These are phyloP conservation scores for Neosilurus mollespiculum DNA, from an alignment of 2,797 vertebrate species.

Conservation along the genomic window DNA sequence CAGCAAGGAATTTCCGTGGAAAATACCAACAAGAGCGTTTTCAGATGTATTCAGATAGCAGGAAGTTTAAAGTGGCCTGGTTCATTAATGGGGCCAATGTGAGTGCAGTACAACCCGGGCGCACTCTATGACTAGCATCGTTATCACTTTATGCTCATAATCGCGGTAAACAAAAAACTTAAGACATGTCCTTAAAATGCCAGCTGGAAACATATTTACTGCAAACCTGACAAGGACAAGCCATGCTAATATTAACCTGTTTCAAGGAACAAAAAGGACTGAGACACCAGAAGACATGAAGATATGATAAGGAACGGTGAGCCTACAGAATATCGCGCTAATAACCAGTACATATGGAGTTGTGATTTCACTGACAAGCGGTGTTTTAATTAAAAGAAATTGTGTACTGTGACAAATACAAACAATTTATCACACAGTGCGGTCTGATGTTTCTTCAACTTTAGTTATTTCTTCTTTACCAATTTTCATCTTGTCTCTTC, in stretches of 20 bases:
- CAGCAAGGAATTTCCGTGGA: too few relatives aligned
- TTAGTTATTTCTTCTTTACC: background rate
- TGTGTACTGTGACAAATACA: background rate
- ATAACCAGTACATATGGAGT: background rate
- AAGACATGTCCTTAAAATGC: conserved; percentile 24
- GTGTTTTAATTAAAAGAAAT: background rate
- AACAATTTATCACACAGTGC: background rate
- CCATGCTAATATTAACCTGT: background rate
- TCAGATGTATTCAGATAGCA: too few relatives aligned
- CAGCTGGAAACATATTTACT: conserved; percentile 38
- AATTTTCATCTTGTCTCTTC: background rate
- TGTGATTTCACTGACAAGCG: background rate
- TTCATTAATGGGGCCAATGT: too few relatives aligned
- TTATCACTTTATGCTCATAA: too few relatives aligned
- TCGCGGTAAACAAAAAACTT: too few relatives aligned
- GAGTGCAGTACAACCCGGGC: too few relatives aligned
- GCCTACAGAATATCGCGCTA: background rate
- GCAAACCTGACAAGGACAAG: conserved; percentile 11
- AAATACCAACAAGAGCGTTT: too few relatives aligned
- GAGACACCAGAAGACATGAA: background rate
- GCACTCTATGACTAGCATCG: too few relatives aligned
- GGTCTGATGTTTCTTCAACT: background rate
- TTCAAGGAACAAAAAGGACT: background rate
- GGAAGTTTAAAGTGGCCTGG: too few relatives aligned
- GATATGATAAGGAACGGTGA: background rate